These are phyloP conservation scores for Drosophila sucinea DNA, from an alignment of 1,140 invertebrate genomes.

Conservation along the genomic window DNA sequence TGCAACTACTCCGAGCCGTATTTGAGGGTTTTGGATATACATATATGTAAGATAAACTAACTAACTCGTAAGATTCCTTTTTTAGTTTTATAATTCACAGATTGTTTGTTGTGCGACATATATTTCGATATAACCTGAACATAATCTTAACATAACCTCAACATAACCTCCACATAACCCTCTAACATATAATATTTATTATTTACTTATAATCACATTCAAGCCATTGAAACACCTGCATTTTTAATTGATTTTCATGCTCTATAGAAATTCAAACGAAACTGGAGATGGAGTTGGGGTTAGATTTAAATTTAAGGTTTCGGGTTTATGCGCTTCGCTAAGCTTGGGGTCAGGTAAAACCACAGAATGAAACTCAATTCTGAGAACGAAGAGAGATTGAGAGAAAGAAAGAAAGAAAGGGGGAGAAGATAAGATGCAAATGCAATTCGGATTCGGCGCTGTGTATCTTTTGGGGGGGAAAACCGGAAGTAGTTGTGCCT, in stretches of 20 bases:
- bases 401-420: neutral
- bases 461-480: constrained; percentile 45
- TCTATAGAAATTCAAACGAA: constrained; percentile 1
- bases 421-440: neutral
- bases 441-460: constrained; percentile 21
- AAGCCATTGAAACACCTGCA: constrained; percentile 16
- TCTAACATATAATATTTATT: too few species aligned
- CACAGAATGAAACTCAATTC: constrained; percentile 21
- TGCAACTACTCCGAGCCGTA: too few species aligned
- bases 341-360: constrained; percentile 15
- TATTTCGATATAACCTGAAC: too few species aligned
- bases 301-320: constrained; percentile 15
- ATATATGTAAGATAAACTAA: too few species aligned
- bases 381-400: neutral
- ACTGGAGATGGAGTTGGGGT: neutral
- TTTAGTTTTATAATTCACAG: too few species aligned
- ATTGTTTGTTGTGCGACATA: too few species aligned
- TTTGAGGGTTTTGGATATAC: too few species aligned
- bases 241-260: constrained; percentile 7
- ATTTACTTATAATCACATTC: too few species aligned
- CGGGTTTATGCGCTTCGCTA: constrained; percentile 44
- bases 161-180: too few species aligned
- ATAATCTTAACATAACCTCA: too few species aligned
- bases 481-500: constrained; percentile 61
- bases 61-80: too few species aligned